Evolutionary conservation across 2,888 invertebrate genomes (phyloP), one percentile per base, ranked within the genome.

Genomic region (Drosophila cognata): DNA sequence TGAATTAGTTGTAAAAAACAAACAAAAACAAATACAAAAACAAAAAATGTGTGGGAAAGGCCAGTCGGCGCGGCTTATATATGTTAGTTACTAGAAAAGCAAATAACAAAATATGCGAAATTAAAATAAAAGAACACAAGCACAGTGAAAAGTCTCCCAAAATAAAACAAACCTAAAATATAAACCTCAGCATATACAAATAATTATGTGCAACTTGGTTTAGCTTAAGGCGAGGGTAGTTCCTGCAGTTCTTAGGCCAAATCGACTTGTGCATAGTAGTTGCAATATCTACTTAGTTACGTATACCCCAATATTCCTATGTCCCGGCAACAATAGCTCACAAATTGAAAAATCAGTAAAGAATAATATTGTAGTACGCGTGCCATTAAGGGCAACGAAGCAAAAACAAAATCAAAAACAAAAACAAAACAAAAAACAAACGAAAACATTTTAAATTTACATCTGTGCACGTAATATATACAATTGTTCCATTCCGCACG

Each of bases 201-300:
- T 38, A 79, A 88, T 82, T 91, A 92, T 91, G 91, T 90, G 88
- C 87, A 84, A 86, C 92, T 91, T 91, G 91, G 91, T 91, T 91
- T 88, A 81, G 91, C 81, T 88, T 91, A 87, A 68, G 62, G 46
- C 50, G n/a, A 55, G 48, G 11, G 10, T 21, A 63, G 36, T 38
- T 29, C 11, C 58, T 29, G 46, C 28, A 50, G 29, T 29, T 56
- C 46, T 73, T 67, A 79, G 84, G 86, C 90, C 91, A 84, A 90
- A 91, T 91, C 92, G 91, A 91, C 88, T 88, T 88, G 88, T 59
- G 68, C 84, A 84, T 84, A 84, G 81, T 86, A 88, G 76, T 83
- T 69, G 70, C 86, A 80, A 80, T 66, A 41, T 73, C 74, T 29
- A 63, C 64, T 82, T 88, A 84, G 81, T 77, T 84, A 88, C 84